Conservation (phyloP, 30 jellyfish, hydroid and myxozoan genomes). For the Hydractinia echinata region DNA sequence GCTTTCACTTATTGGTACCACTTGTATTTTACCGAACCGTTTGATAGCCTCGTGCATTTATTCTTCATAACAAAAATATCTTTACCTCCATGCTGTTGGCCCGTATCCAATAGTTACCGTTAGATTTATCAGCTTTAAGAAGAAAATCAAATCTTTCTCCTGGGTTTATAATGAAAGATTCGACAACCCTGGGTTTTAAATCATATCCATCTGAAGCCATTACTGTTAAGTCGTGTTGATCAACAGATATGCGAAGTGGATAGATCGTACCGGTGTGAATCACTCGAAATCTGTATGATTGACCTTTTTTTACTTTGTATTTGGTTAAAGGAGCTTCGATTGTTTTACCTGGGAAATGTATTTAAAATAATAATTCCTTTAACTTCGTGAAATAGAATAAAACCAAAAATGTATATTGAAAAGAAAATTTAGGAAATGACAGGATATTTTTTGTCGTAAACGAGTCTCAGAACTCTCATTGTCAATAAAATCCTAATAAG, state of each 20-base stretch:
- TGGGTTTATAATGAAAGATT: conserved; percentile 76
- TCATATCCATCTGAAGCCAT: conserved; percentile 85
- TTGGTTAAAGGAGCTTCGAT: conserved; percentile 65
- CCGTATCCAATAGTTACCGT: conserved; percentile 86
- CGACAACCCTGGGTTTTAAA: conserved; percentile 45
- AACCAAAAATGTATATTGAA: too few relatives aligned
- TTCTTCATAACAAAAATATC: too few relatives aligned
- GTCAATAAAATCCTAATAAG: too few relatives aligned
- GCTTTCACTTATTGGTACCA: too few relatives aligned
- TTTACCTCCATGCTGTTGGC: conserved; percentile 39
- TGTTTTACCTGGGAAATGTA: conserved; percentile 38
- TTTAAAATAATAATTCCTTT: too few relatives aligned
- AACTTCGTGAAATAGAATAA: too few relatives aligned
- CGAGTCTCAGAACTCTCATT: too few relatives aligned
- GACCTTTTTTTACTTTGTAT: conserved; percentile 68
- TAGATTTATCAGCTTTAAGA: conserved; percentile 59
- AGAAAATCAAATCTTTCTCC: conserved; percentile 91
- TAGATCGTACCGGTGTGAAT: conserved; percentile 72
- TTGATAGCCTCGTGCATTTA: too few relatives aligned
- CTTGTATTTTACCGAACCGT: too few relatives aligned
- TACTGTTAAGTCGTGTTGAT: conserved; percentile 60
- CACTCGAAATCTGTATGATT: conserved; percentile 74
- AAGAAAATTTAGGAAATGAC: too few relatives aligned
- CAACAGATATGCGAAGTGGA: conserved; percentile 91
- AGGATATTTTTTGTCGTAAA: too few relatives aligned